phyloP scores from a whole-genome alignment of 2,888 invertebrate species.

The Anarsia innoxiella region DNA sequence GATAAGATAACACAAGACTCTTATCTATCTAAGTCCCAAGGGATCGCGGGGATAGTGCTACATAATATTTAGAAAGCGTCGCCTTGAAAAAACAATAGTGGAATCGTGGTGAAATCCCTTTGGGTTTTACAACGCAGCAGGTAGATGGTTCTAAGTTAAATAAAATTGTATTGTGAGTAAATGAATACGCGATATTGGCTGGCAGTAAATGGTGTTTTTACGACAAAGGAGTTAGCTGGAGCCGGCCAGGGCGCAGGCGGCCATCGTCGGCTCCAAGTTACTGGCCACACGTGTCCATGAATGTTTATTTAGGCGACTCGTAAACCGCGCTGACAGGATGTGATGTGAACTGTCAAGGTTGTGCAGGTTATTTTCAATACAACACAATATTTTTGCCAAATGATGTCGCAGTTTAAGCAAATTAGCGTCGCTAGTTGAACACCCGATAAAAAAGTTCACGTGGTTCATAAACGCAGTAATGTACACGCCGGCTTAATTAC shows the following conservation, averaged over 20 bases:
- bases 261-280: constrained; percentile 14
- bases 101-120: constrained; percentile 43
- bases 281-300: constrained; percentile 53
- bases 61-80: constrained; percentile 53
- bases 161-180: constrained; percentile 45
- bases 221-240: constrained; percentile 28
- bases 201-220: constrained; percentile 52
- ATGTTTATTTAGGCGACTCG: constrained; percentile 70
- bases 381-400: constrained; percentile 22
- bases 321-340: constrained; percentile 65
- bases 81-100: constrained; percentile 37
- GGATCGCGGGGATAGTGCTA: constrained; percentile 39
- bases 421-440: constrained; percentile 9
- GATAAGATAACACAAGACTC: constrained; percentile 55
- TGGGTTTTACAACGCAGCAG: constrained; percentile 48
- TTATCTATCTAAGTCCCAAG: constrained; percentile 50
- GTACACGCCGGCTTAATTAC: neutral
- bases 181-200: constrained; percentile 44
- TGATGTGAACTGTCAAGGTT: constrained; percentile 70
- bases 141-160: constrained; percentile 33
- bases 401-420: constrained; percentile 9
- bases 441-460: constrained; percentile 4
- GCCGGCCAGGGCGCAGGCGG: constrained; percentile 17
- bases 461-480: neutral
- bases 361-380: constrained; percentile 45